These are phyloP conservation scores for Sus cebifrons DNA, from an alignment of 2,797 vertebrate species.

Conservation along the genomic window DNA sequence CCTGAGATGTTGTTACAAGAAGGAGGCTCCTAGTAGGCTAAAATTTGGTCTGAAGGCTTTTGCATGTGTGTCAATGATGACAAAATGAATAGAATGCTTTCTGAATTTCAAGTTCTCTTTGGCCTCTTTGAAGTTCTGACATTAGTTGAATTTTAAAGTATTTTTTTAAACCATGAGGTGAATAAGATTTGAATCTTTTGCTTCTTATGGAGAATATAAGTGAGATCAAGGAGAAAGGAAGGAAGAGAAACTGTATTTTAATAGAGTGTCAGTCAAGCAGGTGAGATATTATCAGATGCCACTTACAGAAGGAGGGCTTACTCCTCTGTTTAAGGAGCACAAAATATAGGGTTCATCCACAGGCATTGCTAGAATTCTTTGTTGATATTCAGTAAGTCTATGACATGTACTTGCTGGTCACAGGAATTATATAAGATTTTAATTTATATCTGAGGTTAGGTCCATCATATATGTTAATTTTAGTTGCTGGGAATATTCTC, in stretches of 20 bases:
- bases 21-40: not conserved
- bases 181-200: not conserved
- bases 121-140: not conserved
- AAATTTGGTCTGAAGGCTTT: not conserved
- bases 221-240: not conserved
- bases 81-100: not conserved
- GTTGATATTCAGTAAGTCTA: conserved; percentile 5
- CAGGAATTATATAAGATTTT: conserved; percentile 41
- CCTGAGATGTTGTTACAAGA: not conserved
- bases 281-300: not conserved
- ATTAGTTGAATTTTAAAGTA: not conserved
- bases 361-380: not conserved
- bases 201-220: not conserved
- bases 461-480: conserved; percentile 39
- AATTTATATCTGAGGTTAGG: conserved; percentile 28
- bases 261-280: not conserved
- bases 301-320: not conserved
- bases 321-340: not conserved
- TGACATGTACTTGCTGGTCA: not conserved
- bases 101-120: not conserved
- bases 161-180: not conserved
- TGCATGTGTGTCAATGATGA: not conserved
- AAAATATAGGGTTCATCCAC: not conserved
- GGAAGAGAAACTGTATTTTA: not conserved
- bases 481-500: conserved; percentile 18